Conservation (phyloP, 37 sponge, comb jelly and placozoan species). For the Aphrocallistes beatrix region DNA sequence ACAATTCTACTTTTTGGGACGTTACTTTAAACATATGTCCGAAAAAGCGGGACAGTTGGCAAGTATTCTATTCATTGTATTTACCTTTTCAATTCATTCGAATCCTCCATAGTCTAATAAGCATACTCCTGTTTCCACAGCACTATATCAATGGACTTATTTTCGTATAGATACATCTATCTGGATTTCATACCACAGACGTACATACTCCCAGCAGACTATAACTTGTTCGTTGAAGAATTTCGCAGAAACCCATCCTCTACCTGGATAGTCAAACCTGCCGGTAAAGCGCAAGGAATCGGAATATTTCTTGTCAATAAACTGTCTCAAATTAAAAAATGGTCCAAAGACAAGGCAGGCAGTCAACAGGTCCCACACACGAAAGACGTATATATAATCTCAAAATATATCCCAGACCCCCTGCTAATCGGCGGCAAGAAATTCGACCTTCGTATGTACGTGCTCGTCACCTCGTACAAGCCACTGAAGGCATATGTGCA, state of each 20-base stretch:
- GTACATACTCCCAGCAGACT: constrained; percentile 88
- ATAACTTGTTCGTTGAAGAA: constrained; percentile 95
- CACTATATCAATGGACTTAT: too few relatives aligned
- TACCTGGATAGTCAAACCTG: constrained; percentile 96
- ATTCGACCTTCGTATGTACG: constrained; percentile 91
- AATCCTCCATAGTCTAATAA: too few relatives aligned
- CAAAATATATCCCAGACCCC: constrained; percentile 85
- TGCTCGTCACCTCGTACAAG: constrained; percentile 78
- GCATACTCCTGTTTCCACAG: too few relatives aligned
- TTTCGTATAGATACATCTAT: constrained; percentile 24
- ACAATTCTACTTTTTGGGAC: too few relatives aligned
- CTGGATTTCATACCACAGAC: constrained; percentile 91
- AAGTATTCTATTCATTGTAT: too few relatives aligned
- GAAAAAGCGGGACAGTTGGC: too few relatives aligned
- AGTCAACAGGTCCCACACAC: constrained; percentile 42
- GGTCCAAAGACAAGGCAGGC: constrained; percentile 73
- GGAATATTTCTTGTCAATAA: constrained; percentile 95
- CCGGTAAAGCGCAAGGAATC: constrained; percentile 89
- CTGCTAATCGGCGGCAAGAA: constrained; percentile 95
- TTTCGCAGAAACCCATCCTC: constrained; percentile 75
- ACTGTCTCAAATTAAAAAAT: constrained; percentile 93
- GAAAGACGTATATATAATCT: constrained; percentile 86
- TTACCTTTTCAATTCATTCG: too few relatives aligned
- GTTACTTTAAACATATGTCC: too few relatives aligned
- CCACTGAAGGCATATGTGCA: constrained; percentile 92